phyloP scores from a whole-genome alignment of 2,888 invertebrate species.

The Imbricaverruca yamaguchii region DNA sequence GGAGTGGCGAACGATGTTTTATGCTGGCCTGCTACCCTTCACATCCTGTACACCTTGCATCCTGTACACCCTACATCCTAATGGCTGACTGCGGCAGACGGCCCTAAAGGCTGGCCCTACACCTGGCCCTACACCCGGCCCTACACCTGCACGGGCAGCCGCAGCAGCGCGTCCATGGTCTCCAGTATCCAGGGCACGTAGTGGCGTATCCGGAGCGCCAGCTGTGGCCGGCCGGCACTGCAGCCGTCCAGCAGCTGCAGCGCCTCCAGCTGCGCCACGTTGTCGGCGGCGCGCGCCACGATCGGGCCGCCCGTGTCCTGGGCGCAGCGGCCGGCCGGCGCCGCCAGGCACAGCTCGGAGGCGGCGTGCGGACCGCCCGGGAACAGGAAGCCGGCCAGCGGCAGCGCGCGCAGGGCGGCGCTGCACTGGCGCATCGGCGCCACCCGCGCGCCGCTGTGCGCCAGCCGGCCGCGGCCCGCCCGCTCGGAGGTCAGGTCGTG shows the following conservation, averaged over 20 bases:
- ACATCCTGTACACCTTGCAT: too few relatives aligned
- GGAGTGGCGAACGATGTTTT: too few relatives aligned
- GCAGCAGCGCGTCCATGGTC: neutral
- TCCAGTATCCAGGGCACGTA: neutral
- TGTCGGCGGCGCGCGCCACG: neutral
- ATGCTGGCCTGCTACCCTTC: too few relatives aligned
- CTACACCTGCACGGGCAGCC: neutral
- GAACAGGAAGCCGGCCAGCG: neutral
- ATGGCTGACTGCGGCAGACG: too few relatives aligned
- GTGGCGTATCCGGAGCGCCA: neutral
- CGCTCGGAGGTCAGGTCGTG: neutral
- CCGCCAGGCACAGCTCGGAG: slow-evolving; percentile 4
- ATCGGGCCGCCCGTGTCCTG: neutral
- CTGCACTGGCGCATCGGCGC: neutral
- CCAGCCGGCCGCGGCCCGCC: neutral
- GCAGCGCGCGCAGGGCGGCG: neutral
- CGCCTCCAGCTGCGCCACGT: neutral
- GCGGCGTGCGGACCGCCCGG: neutral
- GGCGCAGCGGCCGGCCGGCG: neutral
- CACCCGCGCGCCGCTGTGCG: neutral
- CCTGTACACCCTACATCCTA: too few relatives aligned
- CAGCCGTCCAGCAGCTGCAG: slow-evolving; percentile 9
- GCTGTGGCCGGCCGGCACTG: neutral
- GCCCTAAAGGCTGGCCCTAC: too few relatives aligned
- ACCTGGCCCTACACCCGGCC: too few relatives aligned